A percentile compares a stretch with the other conserved stretches of the same genome.
phyloP scores from a whole-genome alignment of 2,113 vertebrate species.

The Mandrillus leucophaeus region DNA sequence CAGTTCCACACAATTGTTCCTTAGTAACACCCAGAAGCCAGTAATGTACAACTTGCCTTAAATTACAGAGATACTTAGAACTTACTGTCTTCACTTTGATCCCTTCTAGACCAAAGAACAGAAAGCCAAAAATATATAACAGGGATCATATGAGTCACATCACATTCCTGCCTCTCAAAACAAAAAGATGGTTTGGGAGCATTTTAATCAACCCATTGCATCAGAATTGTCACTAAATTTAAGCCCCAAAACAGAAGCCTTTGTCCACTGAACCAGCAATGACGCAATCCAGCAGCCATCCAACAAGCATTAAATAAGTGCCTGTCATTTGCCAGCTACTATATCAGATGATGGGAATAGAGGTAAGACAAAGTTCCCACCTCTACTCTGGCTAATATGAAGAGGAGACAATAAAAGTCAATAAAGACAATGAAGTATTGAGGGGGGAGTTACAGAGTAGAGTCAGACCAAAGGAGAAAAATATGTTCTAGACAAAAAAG shows the following conservation, averaged over 20 bases:
- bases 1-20: neutral
- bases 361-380: neutral
- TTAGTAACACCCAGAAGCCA: neutral
- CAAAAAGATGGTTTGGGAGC: neutral
- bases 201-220: neutral
- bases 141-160: neutral
- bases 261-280: neutral
- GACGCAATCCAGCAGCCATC: neutral
- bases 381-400: neutral
- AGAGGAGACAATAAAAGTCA: neutral
- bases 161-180: neutral
- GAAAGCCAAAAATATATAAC: neutral
- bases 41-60: neutral
- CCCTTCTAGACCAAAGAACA: constrained; percentile 21
- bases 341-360: neutral
- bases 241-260: neutral
- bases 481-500: neutral
- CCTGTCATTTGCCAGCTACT: neutral
- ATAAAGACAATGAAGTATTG: neutral
- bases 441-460: neutral
- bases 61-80: neutral
- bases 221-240: neutral
- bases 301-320: neutral
- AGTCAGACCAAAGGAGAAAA: neutral
- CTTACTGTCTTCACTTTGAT: neutral